Percentiles rank a stretch among this genome's conserved stretches.
These are phyloP conservation scores for Sarcophaga bullata DNA, from an alignment of 1,140 invertebrate genomes.

Conservation along the genomic window DNA sequence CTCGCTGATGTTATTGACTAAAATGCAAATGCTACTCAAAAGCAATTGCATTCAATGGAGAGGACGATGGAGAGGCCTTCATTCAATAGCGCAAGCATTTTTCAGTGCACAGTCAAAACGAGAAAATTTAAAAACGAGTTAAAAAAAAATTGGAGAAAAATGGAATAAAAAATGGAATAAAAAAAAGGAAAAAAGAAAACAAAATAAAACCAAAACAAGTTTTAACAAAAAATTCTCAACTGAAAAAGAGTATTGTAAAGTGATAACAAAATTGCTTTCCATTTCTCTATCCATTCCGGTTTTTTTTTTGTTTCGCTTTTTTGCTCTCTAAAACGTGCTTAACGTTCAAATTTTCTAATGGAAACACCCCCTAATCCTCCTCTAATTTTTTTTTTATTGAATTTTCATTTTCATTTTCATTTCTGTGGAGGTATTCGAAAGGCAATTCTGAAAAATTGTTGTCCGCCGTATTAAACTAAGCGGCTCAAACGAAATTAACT, in stretches of 20 bases:
- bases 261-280: not conserved
- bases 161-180: no score
- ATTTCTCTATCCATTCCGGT: not conserved
- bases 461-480: no score
- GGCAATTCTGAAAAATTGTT: no score
- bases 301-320: no score
- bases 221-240: not conserved
- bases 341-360: slow-evolving; percentile 37
- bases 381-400: no score
- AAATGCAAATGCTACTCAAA: slow-evolving; percentile 39
- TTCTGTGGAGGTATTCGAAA: no score
- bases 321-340: slow-evolving; percentile 37
- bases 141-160: not conserved
- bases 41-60: slow-evolving; percentile 33
- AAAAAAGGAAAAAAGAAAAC: not conserved
- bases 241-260: not conserved
- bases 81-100: not conserved
- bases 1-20: slow-evolving; percentile 27
- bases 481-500: no score
- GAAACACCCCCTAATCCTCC: not conserved
- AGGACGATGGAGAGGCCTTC: not conserved
- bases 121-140: not conserved
- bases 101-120: not conserved
- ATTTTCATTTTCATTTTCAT: no score
- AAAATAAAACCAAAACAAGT: not conserved